Percentiles rank a stretch among this genome's conserved stretches.
Conservation (phyloP, 2,888 invertebrate species). For the Eueremaeus valkanovi region DNA sequence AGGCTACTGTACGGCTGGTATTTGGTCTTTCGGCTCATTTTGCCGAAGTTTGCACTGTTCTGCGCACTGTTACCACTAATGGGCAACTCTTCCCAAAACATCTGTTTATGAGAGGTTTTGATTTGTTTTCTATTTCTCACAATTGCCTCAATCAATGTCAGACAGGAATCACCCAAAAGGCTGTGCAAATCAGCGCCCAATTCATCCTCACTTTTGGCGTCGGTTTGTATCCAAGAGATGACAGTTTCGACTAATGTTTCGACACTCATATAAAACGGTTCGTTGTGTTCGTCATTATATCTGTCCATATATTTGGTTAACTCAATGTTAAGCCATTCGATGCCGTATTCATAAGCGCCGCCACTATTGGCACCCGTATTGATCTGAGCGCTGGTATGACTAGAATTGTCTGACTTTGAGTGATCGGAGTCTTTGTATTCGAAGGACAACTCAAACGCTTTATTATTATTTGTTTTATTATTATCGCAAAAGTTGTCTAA, state of each 20-base stretch:
- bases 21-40: neutral
- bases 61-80: neutral
- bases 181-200: slow-evolving; percentile 14
- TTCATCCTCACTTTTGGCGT: neutral
- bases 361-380: neutral
- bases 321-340: slow-evolving; percentile 18
- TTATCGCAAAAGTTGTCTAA: neutral
- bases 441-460: neutral
- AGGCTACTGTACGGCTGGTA: neutral
- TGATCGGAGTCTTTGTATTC: slow-evolving; percentile 7
- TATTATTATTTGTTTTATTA: slow-evolving; percentile 2
- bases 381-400: too few species aligned
- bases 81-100: neutral
- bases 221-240: neutral
- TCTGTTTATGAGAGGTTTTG: slow-evolving; percentile 2
- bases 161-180: slow-evolving; percentile 20
- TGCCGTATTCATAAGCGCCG: neutral
- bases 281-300: slow-evolving; percentile 16
- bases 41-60: too few species aligned
- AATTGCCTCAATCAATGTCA: neutral
- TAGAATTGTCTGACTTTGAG: slow-evolving; percentile 31
- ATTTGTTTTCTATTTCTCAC: neutral
- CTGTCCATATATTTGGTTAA: neutral
- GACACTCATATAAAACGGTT: slow-evolving; percentile 32
- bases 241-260: slow-evolving; percentile 18